Evolutionary conservation across 2,888 invertebrate species (phyloP), one percentile per base, ranked within the genome.

Genomic region (Ectemnius lituratus): DNA sequence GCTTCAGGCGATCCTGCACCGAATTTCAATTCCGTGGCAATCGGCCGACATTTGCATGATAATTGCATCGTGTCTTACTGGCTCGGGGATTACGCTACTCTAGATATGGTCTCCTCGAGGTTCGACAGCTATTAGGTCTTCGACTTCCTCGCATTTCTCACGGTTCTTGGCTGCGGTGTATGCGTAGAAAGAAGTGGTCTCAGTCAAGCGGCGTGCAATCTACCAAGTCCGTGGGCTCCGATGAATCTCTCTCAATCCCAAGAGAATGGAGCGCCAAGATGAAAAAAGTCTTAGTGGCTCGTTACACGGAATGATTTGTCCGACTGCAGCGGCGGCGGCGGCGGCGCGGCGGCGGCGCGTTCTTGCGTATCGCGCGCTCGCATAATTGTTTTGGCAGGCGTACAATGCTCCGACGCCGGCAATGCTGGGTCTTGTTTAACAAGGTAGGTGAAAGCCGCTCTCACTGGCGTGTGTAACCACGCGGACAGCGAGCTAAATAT

Each of bases 1-100:
- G 69, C 71, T 49, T 70, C 70, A 73, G 80, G 61, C 68, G 47
- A 70, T 56, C 76, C 72, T 70, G 69, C 67, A 58, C 67, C 75
- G 72, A 83, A 83, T 85, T 86, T 84, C 79, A 79, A 81, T 84
- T 79, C 62, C 71, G 70, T 71, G 58, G 61, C 74, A 65, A 79
- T 78, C 66, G 64, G 74, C 75, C 18, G 61, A 64, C 62, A 84
- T 85, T 84, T 85, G 79, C 85, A 84, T 83, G 74, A 84, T 83
- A 83, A 84, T 84, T 82, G 79, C 71, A 65, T 72, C 58, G 57
- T 27, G 72, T 67, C 72, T 65, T 66, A 59, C 65, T 59, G 70
- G 65, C 70, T 62, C 66, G 67, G 66, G 67, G 58, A 60, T 52
- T 61, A 56, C 67, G 69, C 65, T 67, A 78, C 74, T 71, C 73